Evolutionary conservation across 2,888 invertebrate genomes (phyloP), one percentile per base, ranked within the genome.

Genomic region (Tachina fera): DNA sequence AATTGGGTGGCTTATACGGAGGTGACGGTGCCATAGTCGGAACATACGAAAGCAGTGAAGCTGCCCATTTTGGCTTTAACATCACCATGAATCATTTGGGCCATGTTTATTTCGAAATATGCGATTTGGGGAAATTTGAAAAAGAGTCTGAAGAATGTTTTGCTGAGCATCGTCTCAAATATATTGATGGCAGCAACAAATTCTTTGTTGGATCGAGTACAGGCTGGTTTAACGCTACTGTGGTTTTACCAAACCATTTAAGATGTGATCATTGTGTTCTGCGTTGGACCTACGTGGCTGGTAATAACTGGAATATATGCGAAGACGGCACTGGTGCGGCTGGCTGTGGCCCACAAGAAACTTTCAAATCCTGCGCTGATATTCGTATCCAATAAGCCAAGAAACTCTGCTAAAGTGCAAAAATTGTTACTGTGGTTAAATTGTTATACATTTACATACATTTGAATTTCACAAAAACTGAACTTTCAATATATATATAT

Each of bases 351-450:
- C 6, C 10, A 13, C 63, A 63, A 45, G 63, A 63, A 45, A 43
- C 43, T 4, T 63, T 63, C 43, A 45, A 19, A 13, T 63, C 63
- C 11, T 63, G 63, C 13, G 63, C 63, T 63, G 63, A 63, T 63
- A 31, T 63, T 45, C 16, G 43, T 63, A 63, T 63, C 5, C 49
- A 49, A 49, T 11, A 49, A 49, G 14, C 14, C 13, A 14, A 49
- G 5, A 1, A 49, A n/a, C 13, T 49, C 5, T 49, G 49, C 49
- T 49, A 1, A 31, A 5, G 0, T 31, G 31, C 0, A 2, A 31
- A 31, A 2, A 4, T 31, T 31, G 3, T 31, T 31, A 31, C 4
- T 31, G 31, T 31, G 4, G 31, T 2, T 31, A 31, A 31, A 31
- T 31, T 4, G 31, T 3, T 31, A 31, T 31, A 31, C 31, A 31